Base-by-base conservation (phyloP, 2,888 invertebrate genomes). In the Teinopalpus imperialis region DNA sequence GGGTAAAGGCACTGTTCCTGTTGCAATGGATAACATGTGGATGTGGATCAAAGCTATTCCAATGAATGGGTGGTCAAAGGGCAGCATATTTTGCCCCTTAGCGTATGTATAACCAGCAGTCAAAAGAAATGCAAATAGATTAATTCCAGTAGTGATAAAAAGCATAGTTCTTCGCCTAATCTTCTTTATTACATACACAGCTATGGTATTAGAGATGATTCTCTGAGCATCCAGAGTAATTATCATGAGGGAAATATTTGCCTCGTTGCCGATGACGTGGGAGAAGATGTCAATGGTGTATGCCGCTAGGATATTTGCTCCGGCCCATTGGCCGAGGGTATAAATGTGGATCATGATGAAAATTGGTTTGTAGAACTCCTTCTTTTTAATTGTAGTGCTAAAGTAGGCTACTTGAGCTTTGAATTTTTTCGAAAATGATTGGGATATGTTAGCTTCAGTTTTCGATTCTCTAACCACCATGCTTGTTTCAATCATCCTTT, bases 1-100 rank as follows among this genome's bases (percentile, higher is more conserved):
- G 0, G 93, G 93, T 20, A 94, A 59, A 0, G 93, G 92, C 3
- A 91, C 76, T 1, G 91, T 75, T 0, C 93, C 93, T 1, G 90
- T 79, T 0, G 90, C 85, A 20, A 91, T 80, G 1, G 90, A 88
- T 10, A 87, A 77, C 57, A 91, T 91, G 49, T 92, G 74, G 0
- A 74, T 54, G 23, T 81, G 81, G 3, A 77, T 63, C 10, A 83
- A 50, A 1, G 59, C 16, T 1, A 72, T 58, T 1, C 81, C 82
- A 36, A 81, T 56, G 3, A 55, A 48, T 1, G 70, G 71, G 43
- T 75, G 69, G 1, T 71, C 70, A 14, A 63, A 60, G 0, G 69
- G 51, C 5, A 80, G 48, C 41, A 58, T 52, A 0, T 56, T 54
- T 1, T 59, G 52, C 0, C 54, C 48, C 44, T 74, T 79, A 0